Evolutionary conservation across 1,140 invertebrate species (phyloP), one percentile per base, ranked within the genome.

Genomic region (Diorhabda elongata): DNA sequence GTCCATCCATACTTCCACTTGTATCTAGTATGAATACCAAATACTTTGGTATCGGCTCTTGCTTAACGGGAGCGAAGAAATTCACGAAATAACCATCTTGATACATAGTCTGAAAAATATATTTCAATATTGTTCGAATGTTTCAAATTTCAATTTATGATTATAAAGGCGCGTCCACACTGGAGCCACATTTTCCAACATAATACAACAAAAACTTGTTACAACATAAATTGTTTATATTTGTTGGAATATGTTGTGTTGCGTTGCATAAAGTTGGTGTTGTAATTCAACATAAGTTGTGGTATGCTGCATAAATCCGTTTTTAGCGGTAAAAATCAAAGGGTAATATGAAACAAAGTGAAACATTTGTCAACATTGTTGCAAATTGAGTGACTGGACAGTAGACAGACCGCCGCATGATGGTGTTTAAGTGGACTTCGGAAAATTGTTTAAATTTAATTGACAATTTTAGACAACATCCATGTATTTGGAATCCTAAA

Each of bases 31-130:
- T 86, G 75, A 92, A 91, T 3, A 91, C 83, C 4, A 89, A 88
- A 70, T 91, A 86, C 76, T 90, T 90, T 9, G 83, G 84, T 57
- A 91, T 78, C 3, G 87, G 83, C 47, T 84, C 81, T 64, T 90
- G 78, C 42, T 83, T 80, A 3, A 69, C 71, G 2, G 90, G 89
- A 2, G 88, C 85, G 74, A 90, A 89, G 82, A 89, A 91, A 74
- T 91, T 90, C 2, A 91, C 88, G 78, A 91, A 92, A 78, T 91
- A 91, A 2, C 90, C 90, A 74, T 90, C 87, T 70, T 89, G 87
- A 5, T 90, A 82, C 87, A 77, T 64, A 68, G 77, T 41, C 59
- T 63, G 26, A 61, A 58, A 61, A 52, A 52, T 52, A 52, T 6
- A 8, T 52, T 8, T 52, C n/a, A 52, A 52, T 52, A 26, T 26